Percentiles rank a stretch among this genome's conserved stretches.
These are phyloP conservation scores for Phyllostomus discolor DNA, from an alignment of 2,113 vertebrate genomes.

Conservation along the genomic window DNA sequence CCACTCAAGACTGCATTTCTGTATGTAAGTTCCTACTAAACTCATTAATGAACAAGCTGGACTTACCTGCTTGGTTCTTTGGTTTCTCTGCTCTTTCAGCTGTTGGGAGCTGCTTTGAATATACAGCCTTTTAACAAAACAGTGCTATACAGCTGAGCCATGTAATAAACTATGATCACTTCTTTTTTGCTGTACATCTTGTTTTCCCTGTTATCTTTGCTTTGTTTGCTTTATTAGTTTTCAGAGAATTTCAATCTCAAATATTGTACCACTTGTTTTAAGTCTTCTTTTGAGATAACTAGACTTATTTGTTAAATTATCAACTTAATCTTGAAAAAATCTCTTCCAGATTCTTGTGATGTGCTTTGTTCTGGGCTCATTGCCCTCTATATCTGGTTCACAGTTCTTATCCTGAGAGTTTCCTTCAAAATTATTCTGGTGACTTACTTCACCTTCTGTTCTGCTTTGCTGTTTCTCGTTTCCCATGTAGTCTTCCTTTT, in stretches of 20 bases:
- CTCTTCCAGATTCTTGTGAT: background rate
- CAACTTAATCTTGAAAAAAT: background rate
- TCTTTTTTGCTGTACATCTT: background rate
- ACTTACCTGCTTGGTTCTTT: background rate
- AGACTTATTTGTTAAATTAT: background rate
- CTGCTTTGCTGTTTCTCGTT: background rate
- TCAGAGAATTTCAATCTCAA: background rate
- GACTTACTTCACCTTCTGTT: background rate
- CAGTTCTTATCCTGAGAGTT: background rate
- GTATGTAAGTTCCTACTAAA: background rate
- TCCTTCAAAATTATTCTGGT: background rate
- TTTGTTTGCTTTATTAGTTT: background rate
- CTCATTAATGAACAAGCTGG: background rate
- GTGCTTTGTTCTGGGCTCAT: background rate
- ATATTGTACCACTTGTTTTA: background rate
- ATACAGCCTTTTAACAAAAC: background rate
- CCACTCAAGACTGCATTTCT: background rate
- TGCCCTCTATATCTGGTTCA: background rate
- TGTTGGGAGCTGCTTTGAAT: background rate
- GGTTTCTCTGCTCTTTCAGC: background rate
- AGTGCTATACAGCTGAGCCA: background rate
- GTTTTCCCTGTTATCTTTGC: background rate
- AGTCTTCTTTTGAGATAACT: background rate
- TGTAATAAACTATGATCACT: background rate
- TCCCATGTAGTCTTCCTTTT: background rate